Conservation (phyloP, 2,113 vertebrate genomes). For the Notarius lentiginosus region DNA sequence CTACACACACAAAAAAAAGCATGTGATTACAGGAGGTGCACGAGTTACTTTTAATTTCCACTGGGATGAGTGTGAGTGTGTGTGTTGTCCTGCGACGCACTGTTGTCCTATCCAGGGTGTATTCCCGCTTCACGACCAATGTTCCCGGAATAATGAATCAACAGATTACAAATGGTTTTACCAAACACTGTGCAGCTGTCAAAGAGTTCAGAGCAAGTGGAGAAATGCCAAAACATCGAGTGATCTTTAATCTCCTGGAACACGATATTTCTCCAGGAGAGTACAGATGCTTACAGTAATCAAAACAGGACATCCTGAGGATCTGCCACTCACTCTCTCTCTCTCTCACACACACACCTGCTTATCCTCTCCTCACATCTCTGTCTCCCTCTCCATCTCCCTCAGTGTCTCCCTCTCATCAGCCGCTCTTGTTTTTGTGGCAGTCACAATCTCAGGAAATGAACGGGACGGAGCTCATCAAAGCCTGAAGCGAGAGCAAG, state of each 20-base stretch:
- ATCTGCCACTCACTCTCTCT: conserved; percentile 78
- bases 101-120: background rate
- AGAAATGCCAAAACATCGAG: background rate
- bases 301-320: conserved; percentile 99
- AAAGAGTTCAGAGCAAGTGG: background rate
- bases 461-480: conserved; percentile 91
- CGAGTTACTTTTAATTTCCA: background rate
- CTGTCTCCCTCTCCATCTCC: conserved; percentile 64
- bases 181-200: conserved; percentile 14
- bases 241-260: conserved; percentile 65
- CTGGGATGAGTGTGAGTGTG: background rate
- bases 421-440: conserved; percentile 55
- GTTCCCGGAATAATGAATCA: conserved; percentile 11
- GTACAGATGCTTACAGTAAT: conserved; percentile 95
- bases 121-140: background rate
- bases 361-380: conserved; percentile 63
- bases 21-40: background rate
- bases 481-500: conserved; percentile 84
- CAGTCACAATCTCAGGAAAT: conserved; percentile 99
- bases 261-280: conserved; percentile 96
- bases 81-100: background rate
- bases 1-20: too few relatives aligned
- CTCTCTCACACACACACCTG: conserved; percentile 61
- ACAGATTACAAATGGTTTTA: background rate
- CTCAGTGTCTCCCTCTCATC: conserved; percentile 24